Evolutionary conservation across 2,113 vertebrate genomes (phyloP), one percentile per base, ranked within the genome.

Genomic region (Neotoma lepida): DNA sequence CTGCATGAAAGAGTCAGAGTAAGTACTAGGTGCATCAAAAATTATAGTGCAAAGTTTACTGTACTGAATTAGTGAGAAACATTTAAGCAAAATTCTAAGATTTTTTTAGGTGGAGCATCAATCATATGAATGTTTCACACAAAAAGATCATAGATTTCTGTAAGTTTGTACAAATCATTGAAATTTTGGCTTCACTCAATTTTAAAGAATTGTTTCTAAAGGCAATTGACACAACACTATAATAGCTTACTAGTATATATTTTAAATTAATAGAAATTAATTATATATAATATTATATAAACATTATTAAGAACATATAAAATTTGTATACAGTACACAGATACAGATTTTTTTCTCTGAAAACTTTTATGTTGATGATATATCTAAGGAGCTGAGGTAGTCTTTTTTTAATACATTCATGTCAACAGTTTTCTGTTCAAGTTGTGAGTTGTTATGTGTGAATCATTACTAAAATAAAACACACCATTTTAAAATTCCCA

Each of bases 41-140:
- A 41, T 33, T 17, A 20, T 14, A 44, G 54, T 4, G 0, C 33
- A 51, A 35, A 71, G 8, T n/a, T 86, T 26, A 64, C 35, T 46
- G 3, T 49, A 33, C 4, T 74, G 13, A 51, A 89, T 51, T 81
- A 77, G 46, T 58, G 63, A 86, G 51, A 86, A 9, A 28, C 17
- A 30, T 18, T 54, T 87, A 54, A 6, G 26, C 2, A 56, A 86
- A 82, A 74, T 80, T 46, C 9, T 44, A 20, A 70, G 20, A 24
- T 9, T 4, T 8, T 22, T 10, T 66, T 14, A 12, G 1, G 0
- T 35, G 35, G 1, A 22, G 3, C 10, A 54, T 71, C 4, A 77
- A 61, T 64, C 41, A 35, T 46, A 6, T 74, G n/a, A 30, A 20
- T 22, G 1, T 88, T 82, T 77, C 3, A 30, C 9, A 35, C 33